These are phyloP conservation scores for Eonycteris spelaea DNA, from an alignment of 2,113 vertebrate genomes.

Conservation along the genomic window DNA sequence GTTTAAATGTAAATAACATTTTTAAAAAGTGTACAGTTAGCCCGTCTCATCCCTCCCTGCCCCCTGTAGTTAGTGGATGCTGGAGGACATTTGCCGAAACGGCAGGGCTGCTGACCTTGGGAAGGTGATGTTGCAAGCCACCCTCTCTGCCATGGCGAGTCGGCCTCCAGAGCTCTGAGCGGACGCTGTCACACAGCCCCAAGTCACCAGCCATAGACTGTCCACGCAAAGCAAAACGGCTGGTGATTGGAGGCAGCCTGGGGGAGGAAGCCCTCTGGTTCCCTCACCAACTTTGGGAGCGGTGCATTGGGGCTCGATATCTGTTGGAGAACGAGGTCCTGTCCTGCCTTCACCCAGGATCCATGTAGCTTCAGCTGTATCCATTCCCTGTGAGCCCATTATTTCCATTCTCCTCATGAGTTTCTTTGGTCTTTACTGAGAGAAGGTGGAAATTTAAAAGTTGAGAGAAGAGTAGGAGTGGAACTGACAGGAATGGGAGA, in stretches of 20 bases:
- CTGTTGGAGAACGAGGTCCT: slow-evolving; percentile 73
- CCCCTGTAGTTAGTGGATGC: slow-evolving; percentile 18
- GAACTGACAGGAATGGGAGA: slow-evolving; percentile 52
- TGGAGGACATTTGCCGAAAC: slow-evolving; percentile 59
- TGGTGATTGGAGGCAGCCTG: neutral
- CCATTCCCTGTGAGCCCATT: slow-evolving; percentile 66
- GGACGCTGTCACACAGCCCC: neutral
- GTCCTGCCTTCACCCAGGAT: slow-evolving; percentile 61
- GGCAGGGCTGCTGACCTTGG: slow-evolving; percentile 42
- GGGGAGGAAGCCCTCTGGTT: neutral
- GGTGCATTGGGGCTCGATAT: slow-evolving; percentile 51
- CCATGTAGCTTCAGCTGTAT: slow-evolving; percentile 65
- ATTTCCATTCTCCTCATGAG: slow-evolving; percentile 73
- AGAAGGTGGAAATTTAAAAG: slow-evolving; percentile 61
- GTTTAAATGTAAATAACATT: slow-evolving; percentile 76
- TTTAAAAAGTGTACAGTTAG: slow-evolving; percentile 55
- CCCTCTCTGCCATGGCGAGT: neutral
- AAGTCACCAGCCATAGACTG: neutral
- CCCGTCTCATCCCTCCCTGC: slow-evolving; percentile 4
- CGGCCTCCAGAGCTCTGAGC: neutral
- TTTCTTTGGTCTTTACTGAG: slow-evolving; percentile 84
- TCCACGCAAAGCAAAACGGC: neutral
- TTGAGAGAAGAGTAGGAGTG: slow-evolving; percentile 43
- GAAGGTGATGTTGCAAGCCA: slow-evolving; percentile 43
- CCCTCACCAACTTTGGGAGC: slow-evolving; percentile 37